A percentile compares a stretch with the other conserved stretches of the same genome.
These are phyloP conservation scores for Dyspetes luteomarginatus DNA, from an alignment of 2,888 invertebrate genomes.

Conservation along the genomic window DNA sequence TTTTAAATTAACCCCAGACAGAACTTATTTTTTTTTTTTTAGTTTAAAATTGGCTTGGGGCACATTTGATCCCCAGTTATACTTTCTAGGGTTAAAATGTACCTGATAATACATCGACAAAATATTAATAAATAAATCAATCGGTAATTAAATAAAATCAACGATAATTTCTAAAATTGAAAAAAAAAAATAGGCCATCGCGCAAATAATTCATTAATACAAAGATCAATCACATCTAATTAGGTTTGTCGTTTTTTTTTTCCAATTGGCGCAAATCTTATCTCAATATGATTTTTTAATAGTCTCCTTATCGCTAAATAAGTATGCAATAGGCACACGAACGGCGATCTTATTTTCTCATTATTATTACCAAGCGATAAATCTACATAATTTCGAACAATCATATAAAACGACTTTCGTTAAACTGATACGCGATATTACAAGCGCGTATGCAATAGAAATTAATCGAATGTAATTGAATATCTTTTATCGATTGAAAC, in stretches of 20 bases:
- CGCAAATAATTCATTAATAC: neutral
- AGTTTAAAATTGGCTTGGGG: neutral
- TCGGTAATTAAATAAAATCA: neutral
- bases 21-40: constrained; percentile 5
- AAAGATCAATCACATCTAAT: neutral
- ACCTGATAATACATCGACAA: neutral
- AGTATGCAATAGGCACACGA: neutral
- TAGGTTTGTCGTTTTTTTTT: neutral
- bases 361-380: constrained; percentile 4
- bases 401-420: neutral
- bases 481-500: constrained; percentile 4
- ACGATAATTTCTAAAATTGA: no score
- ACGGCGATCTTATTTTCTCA: neutral
- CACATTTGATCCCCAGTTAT: no score
- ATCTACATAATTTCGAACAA: neutral
- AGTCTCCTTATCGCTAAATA: constrained; percentile 10
- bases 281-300: constrained; percentile 43
- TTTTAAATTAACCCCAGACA: neutral
- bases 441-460: neutral
- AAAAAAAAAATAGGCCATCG: neutral
- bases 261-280: constrained; percentile 26
- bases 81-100: neutral
- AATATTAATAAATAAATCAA: neutral
- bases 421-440: neutral
- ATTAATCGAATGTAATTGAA: neutral